Evolutionary conservation across 2,888 invertebrate genomes (phyloP).

Genomic region (Julus scanicus): DNA sequence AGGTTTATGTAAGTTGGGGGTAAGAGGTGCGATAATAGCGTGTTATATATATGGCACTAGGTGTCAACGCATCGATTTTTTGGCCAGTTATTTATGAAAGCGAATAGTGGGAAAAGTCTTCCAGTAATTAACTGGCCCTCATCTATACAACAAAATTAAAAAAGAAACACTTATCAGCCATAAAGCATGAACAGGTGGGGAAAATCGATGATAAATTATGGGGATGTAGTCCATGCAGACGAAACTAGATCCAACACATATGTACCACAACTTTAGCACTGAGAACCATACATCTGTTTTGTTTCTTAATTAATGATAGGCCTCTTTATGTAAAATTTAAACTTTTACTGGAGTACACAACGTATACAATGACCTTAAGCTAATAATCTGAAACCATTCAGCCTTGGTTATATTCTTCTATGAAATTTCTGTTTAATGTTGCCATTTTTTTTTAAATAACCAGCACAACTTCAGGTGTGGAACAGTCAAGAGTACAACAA

Average conservation of each 20-base stretch:
- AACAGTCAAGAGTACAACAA: neutral
- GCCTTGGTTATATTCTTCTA: too few species aligned
- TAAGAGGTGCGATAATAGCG: conserved; percentile 3
- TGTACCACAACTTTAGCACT: neutral
- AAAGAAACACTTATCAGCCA: neutral
- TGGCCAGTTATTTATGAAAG: conserved; percentile 30
- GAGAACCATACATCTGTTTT: neutral
- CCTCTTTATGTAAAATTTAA: neutral
- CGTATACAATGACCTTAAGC: neutral
- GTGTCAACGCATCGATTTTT: conserved; percentile 25
- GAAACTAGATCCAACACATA: neutral
- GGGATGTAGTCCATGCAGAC: neutral
- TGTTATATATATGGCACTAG: neutral
- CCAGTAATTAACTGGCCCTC: conserved; percentile 17
- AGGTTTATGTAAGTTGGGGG: neutral
- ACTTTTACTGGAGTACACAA: neutral
- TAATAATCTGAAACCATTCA: too few species aligned
- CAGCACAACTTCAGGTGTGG: neutral
- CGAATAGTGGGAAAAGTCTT: neutral
- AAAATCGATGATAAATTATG: neutral
- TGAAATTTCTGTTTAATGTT: neutral
- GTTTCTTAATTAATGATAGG: neutral
- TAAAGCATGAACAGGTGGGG: neutral
- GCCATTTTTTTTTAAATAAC: too few species aligned
- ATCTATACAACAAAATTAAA: conserved; percentile 9